phyloP scores from a whole-genome alignment of 2,113 vertebrate genomes.

The Heterocephalus glaber region DNA sequence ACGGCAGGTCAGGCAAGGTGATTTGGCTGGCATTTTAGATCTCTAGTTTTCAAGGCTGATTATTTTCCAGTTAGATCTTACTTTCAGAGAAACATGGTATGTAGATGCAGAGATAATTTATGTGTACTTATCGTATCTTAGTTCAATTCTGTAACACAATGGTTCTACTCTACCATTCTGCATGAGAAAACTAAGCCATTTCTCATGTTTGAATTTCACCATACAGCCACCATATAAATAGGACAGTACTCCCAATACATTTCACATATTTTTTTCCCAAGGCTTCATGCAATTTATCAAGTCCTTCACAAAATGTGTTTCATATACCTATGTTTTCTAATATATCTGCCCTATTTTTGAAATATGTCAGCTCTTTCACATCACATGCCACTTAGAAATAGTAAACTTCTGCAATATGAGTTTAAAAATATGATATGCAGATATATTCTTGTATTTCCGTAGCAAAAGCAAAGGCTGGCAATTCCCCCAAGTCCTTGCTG shows the following conservation, averaged over 20 bases:
- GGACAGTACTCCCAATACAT: conserved; percentile 24
- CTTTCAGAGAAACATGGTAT: not conserved
- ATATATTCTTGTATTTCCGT: not conserved
- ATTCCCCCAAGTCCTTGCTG: not conserved
- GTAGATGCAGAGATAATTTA: not conserved
- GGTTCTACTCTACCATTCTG: not conserved
- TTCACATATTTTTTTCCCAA: not conserved
- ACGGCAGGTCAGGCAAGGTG: not conserved
- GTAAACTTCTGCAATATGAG: conserved; percentile 36
- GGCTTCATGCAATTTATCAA: conserved; percentile 39
- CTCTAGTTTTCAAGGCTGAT: not conserved
- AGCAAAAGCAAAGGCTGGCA: not conserved
- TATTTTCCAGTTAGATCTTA: not conserved
- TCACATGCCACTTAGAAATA: conserved; percentile 54
- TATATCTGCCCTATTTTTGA: conserved; percentile 29
- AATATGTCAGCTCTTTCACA: conserved; percentile 48
- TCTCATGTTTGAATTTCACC: not conserved
- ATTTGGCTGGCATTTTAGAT: not conserved
- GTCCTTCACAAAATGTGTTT: not conserved
- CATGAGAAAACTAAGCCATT: conserved; percentile 42
- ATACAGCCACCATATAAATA: conserved; percentile 19
- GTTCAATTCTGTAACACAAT: not conserved
- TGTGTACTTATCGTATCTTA: not conserved
- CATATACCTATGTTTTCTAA: conserved; percentile 24
- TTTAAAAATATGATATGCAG: conserved; percentile 23